Evolutionary conservation across 1,140 invertebrate species (phyloP), one percentile per base, ranked within the genome.

Genomic region (Drosophila parvula): DNA sequence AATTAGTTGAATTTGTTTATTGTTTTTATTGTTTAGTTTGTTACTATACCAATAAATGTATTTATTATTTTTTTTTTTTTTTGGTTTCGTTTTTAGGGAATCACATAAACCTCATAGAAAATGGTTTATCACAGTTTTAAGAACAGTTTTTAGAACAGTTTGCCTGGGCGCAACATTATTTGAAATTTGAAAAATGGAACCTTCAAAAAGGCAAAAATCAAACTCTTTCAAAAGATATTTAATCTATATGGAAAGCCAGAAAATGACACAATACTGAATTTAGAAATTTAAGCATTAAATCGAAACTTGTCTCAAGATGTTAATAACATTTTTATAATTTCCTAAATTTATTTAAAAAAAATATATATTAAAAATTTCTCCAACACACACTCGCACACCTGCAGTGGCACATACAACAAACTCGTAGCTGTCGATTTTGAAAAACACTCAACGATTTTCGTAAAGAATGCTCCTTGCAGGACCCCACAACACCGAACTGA

Each of bases 401-500:
- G 41, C 30, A 16, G 16, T 12, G 32, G 28, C 10, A 43, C 14
- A 63, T 9, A 28, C 27, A 44, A 30, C 18, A 27, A 38, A 41
- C 10, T 18, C 44, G 5, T 18, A n/a, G 4, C 16, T 32, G 14
- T 67, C 4, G 16, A 14, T 45, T 59, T 50, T 27, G 4, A 38
- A 12, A 51, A 58, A 44, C 41, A 40, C 16, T 28, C 10, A 10
- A 45, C 38, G 36, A 38, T 53, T 53, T 78, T 68, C 28, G 58
- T 56, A 36, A 47, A 57, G 53, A 41, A 36, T 43, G 51, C 34
- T 43, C 12, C 10, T 28, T 7, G 12, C 38, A 28, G 40, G 36
- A 71, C 67, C 11, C 69, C 45, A 71, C 69, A 48, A 48, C 22
- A 40, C 36, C 64, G 51, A 62, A 74, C 68, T 83, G 71, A 83